Conservation (phyloP, 2,113 vertebrate species). For the Nyctereutes procyonoides region DNA sequence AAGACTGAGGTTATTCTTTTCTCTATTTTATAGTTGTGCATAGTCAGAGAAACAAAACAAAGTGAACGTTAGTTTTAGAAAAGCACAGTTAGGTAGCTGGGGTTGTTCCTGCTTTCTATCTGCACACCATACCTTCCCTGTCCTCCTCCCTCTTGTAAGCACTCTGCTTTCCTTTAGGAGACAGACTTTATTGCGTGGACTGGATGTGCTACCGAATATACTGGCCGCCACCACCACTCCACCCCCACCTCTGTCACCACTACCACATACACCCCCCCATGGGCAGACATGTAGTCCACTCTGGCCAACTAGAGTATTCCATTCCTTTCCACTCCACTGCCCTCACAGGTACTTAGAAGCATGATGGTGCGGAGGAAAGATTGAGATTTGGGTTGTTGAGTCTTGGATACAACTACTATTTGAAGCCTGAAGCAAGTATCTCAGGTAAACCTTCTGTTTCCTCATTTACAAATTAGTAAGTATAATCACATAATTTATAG, state of each 20-base stretch:
- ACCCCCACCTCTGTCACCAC: not conserved
- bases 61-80: not conserved
- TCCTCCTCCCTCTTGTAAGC: not conserved
- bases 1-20: not conserved
- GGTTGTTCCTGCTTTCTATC: not conserved
- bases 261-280: too few species aligned
- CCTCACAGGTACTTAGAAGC: not conserved
- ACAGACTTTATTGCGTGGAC: not conserved
- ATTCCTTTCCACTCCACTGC: not conserved
- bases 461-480: not conserved
- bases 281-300: not conserved
- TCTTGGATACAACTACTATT: not conserved
- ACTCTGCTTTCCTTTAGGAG: not conserved
- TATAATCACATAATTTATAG: not conserved
- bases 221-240: too few species aligned
- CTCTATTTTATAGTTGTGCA: not conserved
- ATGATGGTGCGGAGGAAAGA: not conserved
- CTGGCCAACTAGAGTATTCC: not conserved
- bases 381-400: rapidly evolving
- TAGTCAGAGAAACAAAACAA: not conserved
- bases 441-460: not conserved
- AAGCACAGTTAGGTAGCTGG: not conserved
- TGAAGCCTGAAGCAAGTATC: not conserved
- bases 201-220: not conserved
- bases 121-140: rapidly evolving